phyloP scores from a whole-genome alignment of 2,888 invertebrate species.

The Heliconius aoede region DNA sequence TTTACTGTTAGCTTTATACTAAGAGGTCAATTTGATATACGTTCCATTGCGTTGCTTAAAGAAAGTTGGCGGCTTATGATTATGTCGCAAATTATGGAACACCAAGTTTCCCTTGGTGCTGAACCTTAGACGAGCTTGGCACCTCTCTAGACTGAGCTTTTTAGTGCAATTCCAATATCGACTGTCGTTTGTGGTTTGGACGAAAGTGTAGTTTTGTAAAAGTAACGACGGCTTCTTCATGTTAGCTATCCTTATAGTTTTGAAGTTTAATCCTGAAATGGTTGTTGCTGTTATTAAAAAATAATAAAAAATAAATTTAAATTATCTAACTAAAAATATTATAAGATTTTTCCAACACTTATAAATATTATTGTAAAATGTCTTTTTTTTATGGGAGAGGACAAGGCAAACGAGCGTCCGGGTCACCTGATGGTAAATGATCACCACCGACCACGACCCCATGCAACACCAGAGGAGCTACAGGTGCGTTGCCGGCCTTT shows the following conservation, averaged over 20 bases:
- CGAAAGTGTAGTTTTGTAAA: conserved; percentile 56
- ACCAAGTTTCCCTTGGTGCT: conserved; percentile 56
- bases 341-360: not conserved
- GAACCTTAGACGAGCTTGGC: conserved; percentile 62
- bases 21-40: conserved; percentile 45
- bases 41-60: conserved; percentile 48
- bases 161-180: conserved; percentile 68
- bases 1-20: not conserved
- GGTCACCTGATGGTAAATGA: no score
- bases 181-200: conserved; percentile 58
- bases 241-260: conserved; percentile 52
- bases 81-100: conserved; percentile 55
- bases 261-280: conserved; percentile 49
- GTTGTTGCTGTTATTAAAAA: not conserved
- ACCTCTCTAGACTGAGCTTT: conserved; percentile 54
- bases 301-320: not conserved
- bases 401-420: no score
- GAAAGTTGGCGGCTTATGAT: conserved; percentile 57
- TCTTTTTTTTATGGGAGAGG: no score
- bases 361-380: not conserved
- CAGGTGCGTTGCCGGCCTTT: no score
- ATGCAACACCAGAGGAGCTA: no score
- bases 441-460: no score
- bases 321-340: not conserved
- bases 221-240: conserved; percentile 53